These are phyloP conservation scores for Eupithecia dodoneata DNA, from an alignment of 2,888 invertebrate genomes.

Conservation along the genomic window DNA sequence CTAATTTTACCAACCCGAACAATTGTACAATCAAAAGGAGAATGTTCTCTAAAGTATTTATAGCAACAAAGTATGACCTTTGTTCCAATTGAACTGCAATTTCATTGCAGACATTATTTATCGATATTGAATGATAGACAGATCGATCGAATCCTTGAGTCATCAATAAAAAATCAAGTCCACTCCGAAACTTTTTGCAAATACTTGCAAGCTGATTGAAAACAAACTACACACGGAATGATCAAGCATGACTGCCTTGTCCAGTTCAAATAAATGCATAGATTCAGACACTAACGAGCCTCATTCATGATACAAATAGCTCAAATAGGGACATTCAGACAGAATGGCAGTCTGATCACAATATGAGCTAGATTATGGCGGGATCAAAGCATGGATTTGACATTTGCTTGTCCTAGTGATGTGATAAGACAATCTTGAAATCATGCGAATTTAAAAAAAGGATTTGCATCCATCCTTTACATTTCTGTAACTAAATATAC, in stretches of 20 bases:
- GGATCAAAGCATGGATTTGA: slow-evolving; percentile 50
- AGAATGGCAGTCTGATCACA: slow-evolving; percentile 47
- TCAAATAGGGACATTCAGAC: slow-evolving; percentile 17
- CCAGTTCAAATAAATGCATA: slow-evolving; percentile 63
- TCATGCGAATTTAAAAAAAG: background rate
- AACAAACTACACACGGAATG: slow-evolving; percentile 39
- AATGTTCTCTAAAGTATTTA: background rate
- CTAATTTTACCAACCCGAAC: background rate
- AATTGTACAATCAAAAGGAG: background rate
- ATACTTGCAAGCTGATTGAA: slow-evolving; percentile 14
- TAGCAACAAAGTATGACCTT: slow-evolving; percentile 6
- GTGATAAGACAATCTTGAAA: slow-evolving; percentile 28
- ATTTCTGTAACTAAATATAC: too few relatives aligned
- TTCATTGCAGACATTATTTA: slow-evolving; percentile 21
- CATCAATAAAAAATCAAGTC: slow-evolving; percentile 12
- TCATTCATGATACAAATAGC: slow-evolving; percentile 58
- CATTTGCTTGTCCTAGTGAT: slow-evolving; percentile 41
- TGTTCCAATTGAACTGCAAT: slow-evolving; percentile 9
- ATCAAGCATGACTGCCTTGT: slow-evolving; percentile 62
- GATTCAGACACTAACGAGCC: slow-evolving; percentile 69
- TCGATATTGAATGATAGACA: slow-evolving; percentile 28
- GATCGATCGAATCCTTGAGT: slow-evolving; percentile 11
- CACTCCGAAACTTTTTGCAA: slow-evolving; percentile 7
- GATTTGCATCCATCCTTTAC: background rate
- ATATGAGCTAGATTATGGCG: slow-evolving; percentile 58